A percentile compares a stretch with the other conserved stretches of the same genome.
Evolutionary conservation across 2,888 invertebrate species (phyloP).

Genomic region (Molorchus minor): DNA sequence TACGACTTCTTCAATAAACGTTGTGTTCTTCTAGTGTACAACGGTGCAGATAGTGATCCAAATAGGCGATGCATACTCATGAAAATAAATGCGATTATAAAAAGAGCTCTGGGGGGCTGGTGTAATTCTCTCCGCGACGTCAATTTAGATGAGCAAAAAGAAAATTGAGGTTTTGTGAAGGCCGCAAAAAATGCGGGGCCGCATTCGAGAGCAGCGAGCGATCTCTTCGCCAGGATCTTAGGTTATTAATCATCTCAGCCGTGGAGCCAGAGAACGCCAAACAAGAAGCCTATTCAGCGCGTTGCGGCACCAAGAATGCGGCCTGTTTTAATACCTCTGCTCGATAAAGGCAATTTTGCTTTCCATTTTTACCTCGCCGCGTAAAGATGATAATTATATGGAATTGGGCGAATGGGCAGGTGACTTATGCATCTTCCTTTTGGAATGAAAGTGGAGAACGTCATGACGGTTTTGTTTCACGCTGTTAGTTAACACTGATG

Average conservation of each 20-base stretch:
- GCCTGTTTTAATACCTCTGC: constrained; percentile 20
- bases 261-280: constrained; percentile 16
- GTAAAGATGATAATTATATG: constrained; percentile 5
- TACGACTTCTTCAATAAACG: too few relatives aligned
- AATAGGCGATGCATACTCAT: constrained; percentile 40
- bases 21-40: too few relatives aligned
- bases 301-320: constrained; percentile 3
- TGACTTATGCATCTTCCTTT: too few relatives aligned
- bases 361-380: constrained; percentile 4
- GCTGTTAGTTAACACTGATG: too few relatives aligned
- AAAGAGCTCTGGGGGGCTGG: constrained; percentile 43
- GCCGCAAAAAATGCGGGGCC: constrained; percentile 15
- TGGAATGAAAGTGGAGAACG: too few relatives aligned
- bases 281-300: constrained; percentile 16
- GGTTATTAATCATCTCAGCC: constrained; percentile 21
- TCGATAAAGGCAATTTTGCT: constrained; percentile 15
- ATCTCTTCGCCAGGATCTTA: constrained; percentile 18
- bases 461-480: too few relatives aligned
- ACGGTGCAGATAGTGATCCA: too few relatives aligned
- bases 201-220: constrained; percentile 18
- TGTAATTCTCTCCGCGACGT: constrained; percentile 51
- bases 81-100: constrained; percentile 49
- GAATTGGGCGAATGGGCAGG: not conserved
- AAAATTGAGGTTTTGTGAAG: constrained; percentile 46
- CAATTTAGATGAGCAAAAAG: constrained; percentile 51